A percentile compares a stretch with the other conserved stretches of the same genome.
Evolutionary conservation across 1,140 invertebrate genomes (phyloP).

Genomic region (Cyclargus thomasi): DNA sequence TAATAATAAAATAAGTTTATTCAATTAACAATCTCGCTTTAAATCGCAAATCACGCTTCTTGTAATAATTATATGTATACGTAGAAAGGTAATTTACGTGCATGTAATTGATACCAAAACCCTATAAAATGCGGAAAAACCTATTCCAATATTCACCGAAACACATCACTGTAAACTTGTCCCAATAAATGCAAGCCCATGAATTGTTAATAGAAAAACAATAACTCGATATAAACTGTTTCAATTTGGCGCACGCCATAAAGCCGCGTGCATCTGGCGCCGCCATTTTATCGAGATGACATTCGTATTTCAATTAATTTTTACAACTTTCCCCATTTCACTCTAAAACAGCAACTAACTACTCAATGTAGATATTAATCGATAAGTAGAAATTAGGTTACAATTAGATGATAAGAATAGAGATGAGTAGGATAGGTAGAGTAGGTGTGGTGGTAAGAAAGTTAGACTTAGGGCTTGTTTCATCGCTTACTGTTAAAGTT

Average conservation of each 20-base stretch:
- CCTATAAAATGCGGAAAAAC: background rate
- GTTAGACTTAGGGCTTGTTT: too few species aligned
- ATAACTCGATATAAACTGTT: constrained; percentile 59
- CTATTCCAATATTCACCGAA: background rate
- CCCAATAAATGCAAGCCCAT: constrained; percentile 12
- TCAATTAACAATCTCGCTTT: too few species aligned
- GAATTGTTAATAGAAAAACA: constrained; percentile 62
- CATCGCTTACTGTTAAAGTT: too few species aligned
- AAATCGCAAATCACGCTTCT: too few species aligned
- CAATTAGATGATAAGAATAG: too few species aligned
- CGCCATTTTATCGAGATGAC: constrained; percentile 67
- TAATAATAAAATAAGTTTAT: too few species aligned
- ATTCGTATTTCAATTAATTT: constrained; percentile 62
- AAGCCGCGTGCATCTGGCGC: constrained; percentile 65
- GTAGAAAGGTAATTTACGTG: too few species aligned
- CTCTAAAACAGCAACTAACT: background rate
- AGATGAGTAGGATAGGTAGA: too few species aligned
- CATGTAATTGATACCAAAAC: too few species aligned
- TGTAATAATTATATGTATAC: too few species aligned
- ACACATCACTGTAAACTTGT: background rate
- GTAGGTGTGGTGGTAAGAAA: too few species aligned
- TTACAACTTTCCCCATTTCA: constrained; percentile 35
- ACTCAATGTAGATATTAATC: background rate
- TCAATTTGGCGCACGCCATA: constrained; percentile 64
- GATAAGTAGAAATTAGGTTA: too few species aligned